Evolutionary conservation across 2,888 invertebrate species (phyloP).

Genomic region (Agrenia bidenticulata): DNA sequence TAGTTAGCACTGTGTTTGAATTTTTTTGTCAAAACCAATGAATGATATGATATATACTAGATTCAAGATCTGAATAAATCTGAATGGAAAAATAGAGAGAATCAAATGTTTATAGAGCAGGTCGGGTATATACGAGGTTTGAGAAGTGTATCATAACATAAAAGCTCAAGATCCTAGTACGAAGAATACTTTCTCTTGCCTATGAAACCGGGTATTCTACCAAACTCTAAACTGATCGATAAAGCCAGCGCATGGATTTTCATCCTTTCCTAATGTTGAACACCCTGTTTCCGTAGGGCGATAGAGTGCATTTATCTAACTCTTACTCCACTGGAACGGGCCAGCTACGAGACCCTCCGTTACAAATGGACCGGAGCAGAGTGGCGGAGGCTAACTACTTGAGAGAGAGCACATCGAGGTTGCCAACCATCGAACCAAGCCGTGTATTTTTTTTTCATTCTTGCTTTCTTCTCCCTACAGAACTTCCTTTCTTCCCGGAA

Average conservation of each 20-base stretch:
- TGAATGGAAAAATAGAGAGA: conserved; percentile 3
- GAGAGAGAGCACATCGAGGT: too few species aligned
- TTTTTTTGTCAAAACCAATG: background rate
- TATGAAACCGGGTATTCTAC: conserved; percentile 22
- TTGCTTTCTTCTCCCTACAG: background rate
- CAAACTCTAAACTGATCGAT: conserved; percentile 14
- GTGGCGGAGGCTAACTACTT: too few species aligned
- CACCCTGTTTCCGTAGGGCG: conserved; percentile 4
- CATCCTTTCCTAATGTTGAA: background rate
- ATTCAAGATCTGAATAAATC: conserved; percentile 1
- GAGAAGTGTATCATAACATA: conserved; percentile 17
- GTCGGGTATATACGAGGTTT: conserved; percentile 4
- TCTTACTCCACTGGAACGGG: conserved; percentile 9
- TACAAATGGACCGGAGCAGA: conserved; percentile 10
- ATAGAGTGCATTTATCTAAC: background rate
- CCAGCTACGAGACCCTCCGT: background rate
- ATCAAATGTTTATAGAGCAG: conserved; percentile 1
- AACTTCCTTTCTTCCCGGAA: background rate
- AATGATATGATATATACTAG: conserved; percentile 5
- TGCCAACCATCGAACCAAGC: too few species aligned
- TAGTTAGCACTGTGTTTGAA: too few species aligned
- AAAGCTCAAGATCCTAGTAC: conserved; percentile 2
- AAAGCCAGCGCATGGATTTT: conserved; percentile 18
- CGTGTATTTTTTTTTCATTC: background rate
- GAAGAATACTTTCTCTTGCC: conserved; percentile 15